Evolutionary conservation across 2,888 invertebrate genomes (phyloP), one percentile per base, ranked within the genome.

Genomic region (Omphaloscelis lunosa): DNA sequence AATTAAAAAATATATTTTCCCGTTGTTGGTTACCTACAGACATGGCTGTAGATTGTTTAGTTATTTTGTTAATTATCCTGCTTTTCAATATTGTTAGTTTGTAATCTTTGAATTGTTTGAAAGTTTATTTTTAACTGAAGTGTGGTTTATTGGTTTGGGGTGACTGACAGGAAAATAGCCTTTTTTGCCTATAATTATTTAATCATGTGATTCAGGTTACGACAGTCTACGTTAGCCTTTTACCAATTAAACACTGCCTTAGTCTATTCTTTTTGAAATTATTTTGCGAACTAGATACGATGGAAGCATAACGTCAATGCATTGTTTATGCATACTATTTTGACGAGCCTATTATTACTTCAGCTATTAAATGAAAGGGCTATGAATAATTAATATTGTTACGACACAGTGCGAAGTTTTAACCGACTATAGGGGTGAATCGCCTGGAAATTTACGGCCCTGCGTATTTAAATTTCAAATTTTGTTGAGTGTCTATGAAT

Each of bases 381-480:
- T 79, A 80, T 86, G 86, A 85, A 80, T 85, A 79, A 66, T 68
- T 73, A 68, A 63, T 76, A 53, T 78, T 68, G 53, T 78, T 63
- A 56, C n/a, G 56, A 39, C 63, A 39, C 39, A 51, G 72, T 73
- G 58, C 53, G 27, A 59, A 56, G 76, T 77, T 74, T 67, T 72
- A 51, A 71, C 62, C 63, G 41, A 56, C 41, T 61, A 23, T 79
- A 72, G 68, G 82, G 84, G 79, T 84, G 73, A 80, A 82, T 72
- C 66, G 74, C 75, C 23, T 79, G 74, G 67, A 81, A 83, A 69
- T 87, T 87, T 82, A 88, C 79, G 76, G 56, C 59, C 59, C 63
- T 75, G 67, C 66, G 67, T 83, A 91, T 91, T 90, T 88, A 88
- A 88, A 90, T 87, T 89, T 86, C 84, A 90, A 88, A 90, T 89